Base-by-base conservation (phyloP, 2,888 invertebrate species). In the Bellardia pandia region DNA sequence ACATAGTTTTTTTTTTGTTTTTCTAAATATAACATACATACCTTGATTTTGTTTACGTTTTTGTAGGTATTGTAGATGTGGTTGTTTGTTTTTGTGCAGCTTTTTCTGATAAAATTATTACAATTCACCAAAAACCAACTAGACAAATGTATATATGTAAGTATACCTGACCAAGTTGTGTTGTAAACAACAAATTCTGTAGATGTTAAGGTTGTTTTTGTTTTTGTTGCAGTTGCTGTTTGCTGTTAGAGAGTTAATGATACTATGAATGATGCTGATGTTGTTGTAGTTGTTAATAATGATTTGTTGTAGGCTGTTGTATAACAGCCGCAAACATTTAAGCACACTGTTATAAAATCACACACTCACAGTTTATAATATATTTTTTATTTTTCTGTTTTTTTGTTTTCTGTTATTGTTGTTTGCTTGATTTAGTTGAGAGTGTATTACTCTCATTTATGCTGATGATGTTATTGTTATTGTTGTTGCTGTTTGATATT, bases 41-140 rank as follows among this genome's bases (percentile, higher is more conserved):
- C 85, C 85, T 85, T 85, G 79, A 79, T 74, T 75, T 79, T 85
- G 16, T 62, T 79, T 53, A 56, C 42, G 33, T 60, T 16, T 72
- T 60, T 30, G 33, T 45, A 58, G 30, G 42, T 68, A 60, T 33
- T 58, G 40, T 45, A 51, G 40, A 53, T 37, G 40, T 66, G 58
- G 13, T 30, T 45, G 42, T 33, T 33, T 45, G 56, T 66, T 4
- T 9, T 48, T 37, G 0, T 56, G 1, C 9, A 30, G 30, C 9
- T 45, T 40, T 37, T 48, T 14, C 11, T 72, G 9, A n/a, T 53
- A 45, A 45, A 45, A 45, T 11, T 45, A 45, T 45, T 11, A 45
- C 45, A 45, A 45, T 45, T 45, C 11, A 45, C 45, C 11, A 45
- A 45, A 45, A 11, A 11, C 1, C 45, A 45, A 45, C 45, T 3